Percentiles rank a stretch among this genome's conserved stretches.
These are phyloP conservation scores for Corythoichthys intestinalis DNA, from an alignment of 2,113 vertebrate species.

Conservation along the genomic window DNA sequence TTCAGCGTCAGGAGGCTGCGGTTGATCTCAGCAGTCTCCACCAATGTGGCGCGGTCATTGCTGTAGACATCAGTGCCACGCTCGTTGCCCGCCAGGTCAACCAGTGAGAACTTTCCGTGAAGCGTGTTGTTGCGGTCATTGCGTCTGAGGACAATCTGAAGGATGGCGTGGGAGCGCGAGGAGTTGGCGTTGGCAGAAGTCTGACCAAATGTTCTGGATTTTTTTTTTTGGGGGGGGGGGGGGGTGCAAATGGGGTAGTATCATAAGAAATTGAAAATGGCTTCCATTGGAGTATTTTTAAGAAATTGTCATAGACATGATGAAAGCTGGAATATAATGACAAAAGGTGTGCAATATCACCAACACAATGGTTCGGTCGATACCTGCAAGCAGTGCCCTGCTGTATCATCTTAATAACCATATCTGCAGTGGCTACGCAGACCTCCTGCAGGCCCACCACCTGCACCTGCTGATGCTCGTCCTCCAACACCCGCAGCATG, in stretches of 20 bases:
- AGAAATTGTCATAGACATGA: not conserved
- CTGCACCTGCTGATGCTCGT: slow-evolving; percentile 91
- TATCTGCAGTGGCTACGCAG: slow-evolving; percentile 77
- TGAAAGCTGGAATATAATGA: too few species aligned
- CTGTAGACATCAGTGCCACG: slow-evolving; percentile 86
- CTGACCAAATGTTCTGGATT: slow-evolving; percentile 88
- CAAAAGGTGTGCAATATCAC: not conserved
- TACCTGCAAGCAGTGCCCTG: slow-evolving; percentile 90
- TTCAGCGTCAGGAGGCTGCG: slow-evolving; percentile 93
- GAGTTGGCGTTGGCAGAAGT: slow-evolving; percentile 92
- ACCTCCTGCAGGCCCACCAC: slow-evolving; percentile 88
- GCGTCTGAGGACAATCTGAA: slow-evolving; percentile 86
- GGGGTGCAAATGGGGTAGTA: too few species aligned
- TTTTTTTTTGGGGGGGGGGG: too few species aligned
- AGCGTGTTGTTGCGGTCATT: slow-evolving; percentile 70
- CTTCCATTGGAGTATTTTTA: too few species aligned
- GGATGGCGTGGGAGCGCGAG: slow-evolving; percentile 91
- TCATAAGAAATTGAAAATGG: too few species aligned
- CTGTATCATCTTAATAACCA: slow-evolving; percentile 89
- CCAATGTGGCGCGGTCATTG: slow-evolving; percentile 85
- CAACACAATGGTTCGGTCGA: not conserved
- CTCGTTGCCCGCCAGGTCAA: slow-evolving; percentile 97
- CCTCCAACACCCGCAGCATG: slow-evolving; percentile 90
- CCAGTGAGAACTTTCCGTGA: slow-evolving; percentile 91
- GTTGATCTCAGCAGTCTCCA: slow-evolving; percentile 95